These are phyloP conservation scores for Cataglyphis livida DNA, from an alignment of 2,888 invertebrate species.

Conservation along the genomic window DNA sequence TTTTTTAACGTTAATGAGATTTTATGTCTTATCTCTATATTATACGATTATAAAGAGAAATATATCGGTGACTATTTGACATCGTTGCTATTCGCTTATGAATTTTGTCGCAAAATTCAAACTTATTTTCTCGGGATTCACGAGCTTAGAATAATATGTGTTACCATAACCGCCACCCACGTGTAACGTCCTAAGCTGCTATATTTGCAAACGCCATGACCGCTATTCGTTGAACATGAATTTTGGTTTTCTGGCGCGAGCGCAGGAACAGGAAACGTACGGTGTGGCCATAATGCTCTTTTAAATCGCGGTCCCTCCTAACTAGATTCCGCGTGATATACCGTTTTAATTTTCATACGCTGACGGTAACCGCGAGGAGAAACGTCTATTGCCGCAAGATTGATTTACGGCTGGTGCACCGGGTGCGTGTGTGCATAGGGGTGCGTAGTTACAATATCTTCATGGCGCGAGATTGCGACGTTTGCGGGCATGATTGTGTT, in stretches of 20 bases:
- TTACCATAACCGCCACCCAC: constrained; percentile 2
- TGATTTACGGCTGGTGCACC: constrained; percentile 67
- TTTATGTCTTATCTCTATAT: background rate
- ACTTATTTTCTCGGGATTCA: constrained; percentile 10
- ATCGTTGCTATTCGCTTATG: background rate
- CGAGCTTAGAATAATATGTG: constrained; percentile 32
- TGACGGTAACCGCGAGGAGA: constrained; percentile 69
- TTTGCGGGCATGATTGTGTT: constrained; percentile 1
- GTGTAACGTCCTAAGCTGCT: constrained; percentile 34
- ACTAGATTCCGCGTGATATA: constrained; percentile 78
- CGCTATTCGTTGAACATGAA: constrained; percentile 37
- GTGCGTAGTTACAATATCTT: constrained; percentile 34
- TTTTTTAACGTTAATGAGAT: constrained; percentile 11
- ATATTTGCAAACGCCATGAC: constrained; percentile 49
- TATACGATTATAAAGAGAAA: background rate
- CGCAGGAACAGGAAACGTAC: constrained; percentile 46
- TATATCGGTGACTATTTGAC: background rate
- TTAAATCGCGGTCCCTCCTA: constrained; percentile 71
- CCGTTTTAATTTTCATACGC: constrained; percentile 83
- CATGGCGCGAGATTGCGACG: constrained; percentile 3
- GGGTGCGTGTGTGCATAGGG: constrained; percentile 9
- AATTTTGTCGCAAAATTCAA: background rate
- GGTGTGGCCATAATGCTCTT: constrained; percentile 73
- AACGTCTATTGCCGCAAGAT: constrained; percentile 70
- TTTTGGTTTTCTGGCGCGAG: constrained; percentile 56